A percentile compares a stretch with the other conserved stretches of the same genome.
These are phyloP conservation scores for Dione juno DNA, from an alignment of 2,888 invertebrate species.

Conservation along the genomic window DNA sequence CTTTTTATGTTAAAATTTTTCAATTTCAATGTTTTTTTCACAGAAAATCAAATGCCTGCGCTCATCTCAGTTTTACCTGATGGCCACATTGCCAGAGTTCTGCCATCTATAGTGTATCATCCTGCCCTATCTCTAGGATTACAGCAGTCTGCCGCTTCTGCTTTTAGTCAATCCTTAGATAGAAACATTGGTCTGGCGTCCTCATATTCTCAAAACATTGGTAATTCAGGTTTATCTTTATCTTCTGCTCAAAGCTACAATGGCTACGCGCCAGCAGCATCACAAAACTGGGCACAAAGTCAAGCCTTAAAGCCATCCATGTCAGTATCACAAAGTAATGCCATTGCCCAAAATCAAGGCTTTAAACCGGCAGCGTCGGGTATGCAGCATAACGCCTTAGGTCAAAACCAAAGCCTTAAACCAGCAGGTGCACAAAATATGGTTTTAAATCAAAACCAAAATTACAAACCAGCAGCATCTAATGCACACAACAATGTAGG, in stretches of 20 bases:
- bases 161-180: conserved; percentile 34
- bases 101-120: conserved; percentile 46
- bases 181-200: conserved; percentile 49
- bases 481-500: conserved; percentile 12
- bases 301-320: neutral
- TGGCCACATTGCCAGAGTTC: conserved; percentile 65
- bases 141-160: conserved; percentile 36
- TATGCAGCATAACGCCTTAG: neutral
- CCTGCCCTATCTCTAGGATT: conserved; percentile 36
- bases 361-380: neutral
- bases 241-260: conserved; percentile 61
- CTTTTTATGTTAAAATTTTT: neutral
- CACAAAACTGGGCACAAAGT: neutral
- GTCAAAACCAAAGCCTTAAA: conserved; percentile 1
- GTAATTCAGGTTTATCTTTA: conserved; percentile 58
- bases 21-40: conserved; percentile 22
- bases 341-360: neutral
- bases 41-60: conserved; percentile 43
- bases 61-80: conserved; percentile 19
- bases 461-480: neutral
- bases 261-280: conserved; percentile 53
- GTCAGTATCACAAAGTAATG: neutral
- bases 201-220: conserved; percentile 55
- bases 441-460: neutral
- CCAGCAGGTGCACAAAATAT: conserved; percentile 43